These are phyloP conservation scores for Carpatolechia fugitivella DNA, from an alignment of 2,888 invertebrate genomes.

Conservation along the genomic window DNA sequence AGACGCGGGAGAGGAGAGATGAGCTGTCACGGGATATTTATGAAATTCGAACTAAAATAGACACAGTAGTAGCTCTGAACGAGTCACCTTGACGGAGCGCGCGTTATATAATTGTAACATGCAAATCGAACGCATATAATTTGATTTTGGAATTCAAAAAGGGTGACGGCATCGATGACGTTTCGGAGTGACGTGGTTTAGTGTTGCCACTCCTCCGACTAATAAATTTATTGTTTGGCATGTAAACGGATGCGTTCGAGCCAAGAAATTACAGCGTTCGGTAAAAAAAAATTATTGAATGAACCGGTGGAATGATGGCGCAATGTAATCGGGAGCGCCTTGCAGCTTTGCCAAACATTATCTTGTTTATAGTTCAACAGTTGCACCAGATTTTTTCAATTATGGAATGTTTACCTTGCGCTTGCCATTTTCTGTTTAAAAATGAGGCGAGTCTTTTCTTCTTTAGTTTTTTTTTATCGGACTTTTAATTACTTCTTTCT, in stretches of 20 bases:
- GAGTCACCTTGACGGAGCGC: slow-evolving; percentile 75
- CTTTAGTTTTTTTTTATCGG: slow-evolving; percentile 55
- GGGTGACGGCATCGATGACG: slow-evolving; percentile 67
- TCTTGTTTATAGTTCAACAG: slow-evolving; percentile 66
- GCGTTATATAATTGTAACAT: slow-evolving; percentile 56
- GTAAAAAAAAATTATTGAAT: slow-evolving; percentile 78
- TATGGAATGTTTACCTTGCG: slow-evolving; percentile 20
- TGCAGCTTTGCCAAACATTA: slow-evolving; percentile 68
- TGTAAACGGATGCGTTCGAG: slow-evolving; percentile 79
- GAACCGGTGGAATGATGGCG: slow-evolving; percentile 72
- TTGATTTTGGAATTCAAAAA: slow-evolving; percentile 56
- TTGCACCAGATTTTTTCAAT: slow-evolving; percentile 38
- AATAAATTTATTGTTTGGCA: slow-evolving; percentile 80
- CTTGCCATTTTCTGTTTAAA: slow-evolving; percentile 10
- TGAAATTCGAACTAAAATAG: slow-evolving; percentile 78
- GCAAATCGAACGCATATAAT: slow-evolving; percentile 44
- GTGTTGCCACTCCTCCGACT: slow-evolving; percentile 77
- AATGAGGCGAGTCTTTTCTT: slow-evolving; percentile 35
- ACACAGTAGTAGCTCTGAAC: slow-evolving; percentile 68
- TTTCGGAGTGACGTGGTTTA: slow-evolving; percentile 59
- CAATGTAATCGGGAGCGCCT: slow-evolving; percentile 64
- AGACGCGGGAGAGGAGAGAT: slow-evolving; percentile 74
- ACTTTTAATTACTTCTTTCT: slow-evolving; percentile 71
- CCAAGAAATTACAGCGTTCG: slow-evolving; percentile 78
- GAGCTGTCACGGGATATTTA: slow-evolving; percentile 78